Evolutionary conservation across 64 coral and sea anemone genomes (phyloP).

Genomic region (Montipora foliosa): DNA sequence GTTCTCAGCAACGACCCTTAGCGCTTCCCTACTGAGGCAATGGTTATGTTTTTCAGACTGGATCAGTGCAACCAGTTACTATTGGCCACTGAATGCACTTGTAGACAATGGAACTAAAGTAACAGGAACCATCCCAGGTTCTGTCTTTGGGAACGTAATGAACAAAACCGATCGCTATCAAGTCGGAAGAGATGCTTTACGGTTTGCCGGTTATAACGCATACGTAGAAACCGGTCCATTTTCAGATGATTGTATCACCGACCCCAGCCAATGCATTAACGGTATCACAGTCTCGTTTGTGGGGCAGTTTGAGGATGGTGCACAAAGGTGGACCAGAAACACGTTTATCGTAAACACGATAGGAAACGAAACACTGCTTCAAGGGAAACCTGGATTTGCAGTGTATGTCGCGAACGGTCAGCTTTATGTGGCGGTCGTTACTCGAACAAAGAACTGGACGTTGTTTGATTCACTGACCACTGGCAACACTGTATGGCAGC

Average conservation of each 20-base stretch:
- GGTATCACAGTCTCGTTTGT: constrained; percentile 77
- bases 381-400: constrained; percentile 75
- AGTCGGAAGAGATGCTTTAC: constrained; percentile 51
- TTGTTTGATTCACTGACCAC: constrained; percentile 30
- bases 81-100: constrained; percentile 76
- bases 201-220: constrained; percentile 44
- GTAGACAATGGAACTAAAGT: constrained; percentile 35
- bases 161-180: constrained; percentile 10
- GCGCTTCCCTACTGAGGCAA: neutral
- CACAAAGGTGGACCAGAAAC: constrained; percentile 47
- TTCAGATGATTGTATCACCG: constrained; percentile 51
- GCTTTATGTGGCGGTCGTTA: constrained; percentile 52
- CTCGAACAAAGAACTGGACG: constrained; percentile 46
- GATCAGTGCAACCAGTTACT: constrained; percentile 80
- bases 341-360: constrained; percentile 78
- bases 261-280: constrained; percentile 48
- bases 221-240: constrained; percentile 48
- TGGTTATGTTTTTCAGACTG: constrained; percentile 55
- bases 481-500: constrained; percentile 56
- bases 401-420: constrained; percentile 56
- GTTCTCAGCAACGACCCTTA: neutral
- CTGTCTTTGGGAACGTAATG: constrained; percentile 49
- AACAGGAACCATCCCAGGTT: constrained; percentile 58
- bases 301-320: constrained; percentile 55
- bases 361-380: neutral